Percentiles rank a stretch among this genome's conserved stretches.
These are phyloP conservation scores for Erebia epiphron DNA, from an alignment of 2,888 invertebrate genomes.

Conservation along the genomic window DNA sequence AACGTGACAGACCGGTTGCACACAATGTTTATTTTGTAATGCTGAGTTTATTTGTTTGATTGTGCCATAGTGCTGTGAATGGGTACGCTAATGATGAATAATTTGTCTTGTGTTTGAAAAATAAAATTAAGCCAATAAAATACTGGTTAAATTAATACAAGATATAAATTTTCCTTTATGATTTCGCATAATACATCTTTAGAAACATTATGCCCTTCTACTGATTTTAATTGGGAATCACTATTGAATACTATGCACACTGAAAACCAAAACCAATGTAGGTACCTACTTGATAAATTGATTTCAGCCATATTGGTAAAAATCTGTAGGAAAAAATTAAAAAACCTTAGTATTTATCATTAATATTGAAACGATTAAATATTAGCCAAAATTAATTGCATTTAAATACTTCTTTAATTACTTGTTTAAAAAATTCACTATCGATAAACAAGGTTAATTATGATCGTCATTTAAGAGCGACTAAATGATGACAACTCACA, in stretches of 20 bases:
- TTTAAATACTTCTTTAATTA: conserved; percentile 6
- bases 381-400: background rate
- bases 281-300: too few species aligned
- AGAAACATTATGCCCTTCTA: too few species aligned
- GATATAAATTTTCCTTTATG: background rate
- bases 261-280: too few species aligned
- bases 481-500: background rate
- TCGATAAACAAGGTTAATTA: conserved; percentile 9
- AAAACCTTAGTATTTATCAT: background rate
- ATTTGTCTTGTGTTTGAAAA: too few species aligned
- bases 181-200: background rate
- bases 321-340: too few species aligned
- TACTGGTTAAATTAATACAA: background rate
- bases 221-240: too few species aligned
- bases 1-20: conserved; percentile 60
- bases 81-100: background rate
- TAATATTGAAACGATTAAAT: too few species aligned
- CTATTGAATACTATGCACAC: too few species aligned
- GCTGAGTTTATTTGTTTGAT: conserved; percentile 6
- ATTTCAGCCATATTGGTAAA: too few species aligned
- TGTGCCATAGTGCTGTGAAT: conserved; percentile 5
- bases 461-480: background rate
- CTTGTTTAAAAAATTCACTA: conserved; percentile 6
- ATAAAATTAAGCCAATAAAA: background rate
- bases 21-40: conserved; percentile 3